Percentiles rank a stretch among this genome's conserved stretches.
phyloP scores from a whole-genome alignment of 2,113 vertebrate species.

The Callorhinus ursinus region DNA sequence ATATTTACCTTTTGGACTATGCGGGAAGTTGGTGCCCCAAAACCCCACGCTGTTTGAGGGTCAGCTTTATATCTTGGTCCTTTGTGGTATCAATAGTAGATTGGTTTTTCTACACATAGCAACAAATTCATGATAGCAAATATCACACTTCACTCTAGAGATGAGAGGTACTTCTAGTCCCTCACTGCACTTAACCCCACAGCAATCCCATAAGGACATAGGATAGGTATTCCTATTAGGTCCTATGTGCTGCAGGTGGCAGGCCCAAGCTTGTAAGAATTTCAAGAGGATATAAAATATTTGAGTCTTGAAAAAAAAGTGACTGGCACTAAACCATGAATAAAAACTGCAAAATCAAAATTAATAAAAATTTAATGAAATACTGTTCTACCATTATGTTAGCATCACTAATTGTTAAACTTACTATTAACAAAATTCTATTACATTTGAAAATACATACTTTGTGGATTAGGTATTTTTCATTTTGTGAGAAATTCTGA shows the following conservation, averaged over 20 bases:
- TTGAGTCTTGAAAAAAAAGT: neutral
- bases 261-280: neutral
- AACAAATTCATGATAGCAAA: neutral
- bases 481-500: neutral
- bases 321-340: neutral
- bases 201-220: neutral
- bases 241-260: neutral
- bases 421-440: neutral
- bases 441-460: neutral
- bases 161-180: neutral
- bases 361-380: neutral
- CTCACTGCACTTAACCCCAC: neutral
- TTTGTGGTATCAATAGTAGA: neutral
- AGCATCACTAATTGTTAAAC: neutral
- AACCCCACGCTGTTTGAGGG: neutral
- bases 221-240: neutral
- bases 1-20: neutral
- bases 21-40: neutral
- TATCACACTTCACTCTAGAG: neutral
- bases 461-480: neutral
- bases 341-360: neutral
- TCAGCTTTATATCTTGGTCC: neutral
- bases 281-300: neutral
- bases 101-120: neutral
- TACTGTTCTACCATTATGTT: neutral